phyloP scores from a whole-genome alignment of 2,113 vertebrate genomes.

The Brevimyrus niger region DNA sequence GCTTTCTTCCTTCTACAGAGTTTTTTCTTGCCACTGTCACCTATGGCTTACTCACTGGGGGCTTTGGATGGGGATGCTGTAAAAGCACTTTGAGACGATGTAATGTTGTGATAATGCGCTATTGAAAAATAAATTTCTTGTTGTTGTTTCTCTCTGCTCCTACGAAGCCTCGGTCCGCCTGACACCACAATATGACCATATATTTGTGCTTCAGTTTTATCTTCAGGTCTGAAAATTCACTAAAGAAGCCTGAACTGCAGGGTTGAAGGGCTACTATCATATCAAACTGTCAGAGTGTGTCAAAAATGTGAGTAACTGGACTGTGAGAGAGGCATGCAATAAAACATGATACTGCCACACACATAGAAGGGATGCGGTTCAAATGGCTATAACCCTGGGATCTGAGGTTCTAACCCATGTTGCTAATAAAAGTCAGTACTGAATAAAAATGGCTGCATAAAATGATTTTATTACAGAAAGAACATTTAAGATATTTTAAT shows the following conservation, averaged over 20 bases:
- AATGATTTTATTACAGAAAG: not conserved
- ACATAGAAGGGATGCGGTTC: not conserved
- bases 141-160: too few species aligned
- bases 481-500: not conserved
- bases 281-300: not conserved
- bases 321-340: too few species aligned
- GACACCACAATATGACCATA: not conserved
- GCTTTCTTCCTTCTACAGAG: too few species aligned
- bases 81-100: too few species aligned
- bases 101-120: too few species aligned
- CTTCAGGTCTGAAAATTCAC: not conserved
- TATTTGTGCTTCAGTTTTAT: not conserved
- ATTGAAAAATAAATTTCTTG: too few species aligned
- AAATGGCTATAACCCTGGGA: not conserved
- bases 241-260: not conserved
- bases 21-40: too few species aligned
- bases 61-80: too few species aligned
- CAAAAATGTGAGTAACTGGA: not conserved
- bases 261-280: not conserved
- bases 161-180: fast-evolving
- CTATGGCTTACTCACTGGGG: too few species aligned
- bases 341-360: not conserved
- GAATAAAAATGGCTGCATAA: not conserved
- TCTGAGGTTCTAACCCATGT: not conserved
- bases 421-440: not conserved